Conservation (phyloP, 92 coral and sea anemone species). For the Micromussa lordhowensis region DNA sequence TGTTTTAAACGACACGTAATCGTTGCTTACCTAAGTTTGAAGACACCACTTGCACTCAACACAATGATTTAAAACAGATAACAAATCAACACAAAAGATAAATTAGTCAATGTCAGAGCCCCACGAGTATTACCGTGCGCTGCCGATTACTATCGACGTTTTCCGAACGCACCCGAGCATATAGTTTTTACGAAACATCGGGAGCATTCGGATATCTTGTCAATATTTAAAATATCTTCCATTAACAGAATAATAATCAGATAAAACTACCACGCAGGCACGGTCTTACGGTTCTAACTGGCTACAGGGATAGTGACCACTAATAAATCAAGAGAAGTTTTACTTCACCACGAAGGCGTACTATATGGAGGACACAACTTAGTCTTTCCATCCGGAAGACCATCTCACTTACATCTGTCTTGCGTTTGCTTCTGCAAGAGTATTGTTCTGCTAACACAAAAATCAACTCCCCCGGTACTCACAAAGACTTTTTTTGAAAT, state of each 20-base stretch:
- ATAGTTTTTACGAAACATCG: not conserved
- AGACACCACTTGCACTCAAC: not conserved
- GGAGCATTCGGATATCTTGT: not conserved
- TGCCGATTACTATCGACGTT: not conserved
- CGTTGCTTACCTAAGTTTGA: not conserved
- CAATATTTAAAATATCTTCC: not conserved
- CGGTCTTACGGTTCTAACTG: constrained; percentile 1
- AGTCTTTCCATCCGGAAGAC: not conserved
- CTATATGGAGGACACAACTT: not conserved
- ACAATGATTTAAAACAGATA: too few relatives aligned
- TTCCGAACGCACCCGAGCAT: not conserved
- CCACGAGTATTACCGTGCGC: not conserved
- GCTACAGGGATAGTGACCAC: not conserved
- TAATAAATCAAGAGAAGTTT: not conserved
- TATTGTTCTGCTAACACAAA: not conserved
- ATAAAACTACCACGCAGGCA: not conserved
- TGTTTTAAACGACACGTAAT: not conserved
- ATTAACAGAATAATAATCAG: not conserved
- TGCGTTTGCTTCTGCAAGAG: not conserved
- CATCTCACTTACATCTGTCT: not conserved
- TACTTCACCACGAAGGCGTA: constrained; percentile 1
- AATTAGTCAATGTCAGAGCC: not conserved
- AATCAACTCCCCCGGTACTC: not conserved
- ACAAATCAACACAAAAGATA: not conserved
- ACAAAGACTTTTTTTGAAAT: not conserved